Evolutionary conservation across 2,888 invertebrate genomes (phyloP), one percentile per base, ranked within the genome.

Genomic region (Rhimphoctona megacephalus): DNA sequence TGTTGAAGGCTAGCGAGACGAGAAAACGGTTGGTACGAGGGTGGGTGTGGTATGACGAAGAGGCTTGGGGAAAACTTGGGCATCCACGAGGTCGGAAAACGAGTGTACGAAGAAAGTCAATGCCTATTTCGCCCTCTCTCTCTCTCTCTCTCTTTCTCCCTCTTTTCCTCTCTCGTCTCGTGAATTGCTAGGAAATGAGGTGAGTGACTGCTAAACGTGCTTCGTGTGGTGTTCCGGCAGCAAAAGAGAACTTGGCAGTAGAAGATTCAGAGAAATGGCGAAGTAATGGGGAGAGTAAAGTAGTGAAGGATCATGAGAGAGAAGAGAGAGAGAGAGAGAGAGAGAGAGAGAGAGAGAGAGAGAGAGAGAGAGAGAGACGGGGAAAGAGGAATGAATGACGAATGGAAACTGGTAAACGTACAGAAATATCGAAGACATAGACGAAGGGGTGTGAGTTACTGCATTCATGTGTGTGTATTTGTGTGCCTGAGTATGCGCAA

Each of bases 171-270:
- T 39, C 11, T 30, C 52, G 36, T 57, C 36, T 64, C 22, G 25
- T 52, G 77, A 72, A 77, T 81, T 81, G 76, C 77, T 81, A 64
- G 83, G 86, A 83, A 83, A 86, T 83, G 86, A 81, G 86, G 83
- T 86, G 83, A 86, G 86, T 83, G 86, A 83, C 86, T 86, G 86
- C 81, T 77, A 81, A 86, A 86, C 86, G 83, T 83, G 86, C 86
- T 86, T 86, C 77, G 82, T 70, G 79, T 64, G 57, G 72, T 69
- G 80, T 69, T 67, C 30, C 49, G 36, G 36, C 49, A 69, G 61
- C 77, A 73, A 80, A 82, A 77, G 83, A 72, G 72, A 81, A 81
- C 73, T 81, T 49, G 22, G 52, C 74, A 52, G 64, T n/a, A 30
- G 64, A 70, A 70, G 43, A 73, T 49, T 52, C 46, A 33, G 43